A percentile compares a stretch with the other conserved stretches of the same genome.
These are phyloP conservation scores for Caloenas nicobarica DNA, from an alignment of 2,113 vertebrate species.

Conservation along the genomic window DNA sequence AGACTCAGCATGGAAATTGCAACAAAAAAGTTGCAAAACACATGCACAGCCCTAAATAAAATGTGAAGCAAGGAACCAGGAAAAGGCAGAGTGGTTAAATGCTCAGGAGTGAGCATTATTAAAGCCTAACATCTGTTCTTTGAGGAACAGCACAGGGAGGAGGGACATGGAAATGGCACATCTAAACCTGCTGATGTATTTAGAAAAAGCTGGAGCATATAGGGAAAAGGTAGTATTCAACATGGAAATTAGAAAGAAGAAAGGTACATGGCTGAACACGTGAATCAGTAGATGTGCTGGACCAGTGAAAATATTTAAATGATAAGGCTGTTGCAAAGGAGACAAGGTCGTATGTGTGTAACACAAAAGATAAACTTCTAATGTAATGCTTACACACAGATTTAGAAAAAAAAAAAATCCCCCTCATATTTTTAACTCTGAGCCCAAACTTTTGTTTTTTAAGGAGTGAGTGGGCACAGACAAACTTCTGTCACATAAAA, in stretches of 20 bases:
- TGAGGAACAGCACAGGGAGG: background rate
- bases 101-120: background rate
- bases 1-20: conserved; percentile 65
- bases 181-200: background rate
- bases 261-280: background rate
- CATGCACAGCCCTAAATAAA: conserved; percentile 28
- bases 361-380: background rate
- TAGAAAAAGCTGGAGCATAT: background rate
- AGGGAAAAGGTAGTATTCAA: background rate
- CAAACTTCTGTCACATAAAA: background rate
- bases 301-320: background rate
- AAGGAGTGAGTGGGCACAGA: background rate
- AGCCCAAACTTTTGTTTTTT: background rate
- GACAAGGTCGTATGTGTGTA: fast-evolving
- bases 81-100: background rate
- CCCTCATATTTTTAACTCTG: background rate
- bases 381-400: background rate
- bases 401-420: background rate
- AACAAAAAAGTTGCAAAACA: conserved; percentile 49
- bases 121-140: conserved; percentile 11
- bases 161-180: background rate
- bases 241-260: background rate
- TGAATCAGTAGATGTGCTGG: background rate
- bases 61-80: conserved; percentile 25
- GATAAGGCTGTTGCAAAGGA: background rate